These are phyloP conservation scores for Tenodera sinensis DNA, from an alignment of 2,888 invertebrate species.

Conservation along the genomic window DNA sequence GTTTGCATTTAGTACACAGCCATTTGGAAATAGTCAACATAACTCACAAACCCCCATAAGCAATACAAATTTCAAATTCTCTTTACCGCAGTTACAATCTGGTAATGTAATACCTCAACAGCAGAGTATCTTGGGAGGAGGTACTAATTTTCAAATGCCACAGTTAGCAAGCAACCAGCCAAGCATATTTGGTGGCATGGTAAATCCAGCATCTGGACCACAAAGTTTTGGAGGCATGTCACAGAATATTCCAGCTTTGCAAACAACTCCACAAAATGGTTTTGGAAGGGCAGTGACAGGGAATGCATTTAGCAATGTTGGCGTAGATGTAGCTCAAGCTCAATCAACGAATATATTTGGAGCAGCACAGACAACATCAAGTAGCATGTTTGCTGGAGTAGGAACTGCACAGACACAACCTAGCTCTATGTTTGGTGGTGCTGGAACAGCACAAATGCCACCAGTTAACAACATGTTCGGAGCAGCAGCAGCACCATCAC, in stretches of 20 bases:
- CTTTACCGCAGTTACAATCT: constrained; percentile 2
- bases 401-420: background rate
- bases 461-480: background rate
- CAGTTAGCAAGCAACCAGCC: background rate
- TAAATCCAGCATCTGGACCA: background rate
- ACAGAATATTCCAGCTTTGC: background rate
- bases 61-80: background rate
- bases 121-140: background rate
- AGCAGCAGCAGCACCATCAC: background rate
- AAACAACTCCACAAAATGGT: background rate
- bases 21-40: background rate
- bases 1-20: background rate
- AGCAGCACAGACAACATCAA: too few relatives aligned
- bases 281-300: background rate
- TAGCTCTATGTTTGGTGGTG: background rate
- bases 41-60: background rate
- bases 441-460: background rate
- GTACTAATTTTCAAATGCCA: background rate
- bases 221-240: background rate
- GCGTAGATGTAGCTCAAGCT: background rate
- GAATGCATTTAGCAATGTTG: background rate
- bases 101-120: background rate
- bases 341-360: background rate
- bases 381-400: background rate
- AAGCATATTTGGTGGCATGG: constrained; percentile 4